Base-by-base conservation (phyloP, 1,140 invertebrate species). In the Calosoma granatense region DNA sequence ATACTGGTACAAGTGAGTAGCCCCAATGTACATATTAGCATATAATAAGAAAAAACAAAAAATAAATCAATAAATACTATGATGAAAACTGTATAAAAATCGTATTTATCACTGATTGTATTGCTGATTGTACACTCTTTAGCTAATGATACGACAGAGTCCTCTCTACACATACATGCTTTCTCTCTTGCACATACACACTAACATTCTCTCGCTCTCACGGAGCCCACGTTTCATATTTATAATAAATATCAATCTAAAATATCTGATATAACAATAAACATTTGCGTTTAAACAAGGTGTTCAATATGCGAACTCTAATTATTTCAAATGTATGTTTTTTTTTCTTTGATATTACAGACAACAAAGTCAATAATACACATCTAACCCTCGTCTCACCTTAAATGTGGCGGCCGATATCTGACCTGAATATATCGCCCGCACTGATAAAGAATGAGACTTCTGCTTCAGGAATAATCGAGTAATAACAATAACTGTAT, bases 51-150 rank as follows among this genome's bases (percentile, higher is more conserved):
- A n/a, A n/a, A n/a, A n/a, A n/a, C n/a, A n/a, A n/a, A n/a, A n/a
- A n/a, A n/a, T n/a, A n/a, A n/a, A n/a, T n/a, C n/a, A n/a, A n/a
- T n/a, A n/a, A 47, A 47, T 17, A 47, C 54, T 54, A 52, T 11
- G 43, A 21, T 19, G 2, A 54, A 53, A 14, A 2, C 22, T 51
- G 20, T 26, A 30, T 15, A 52, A 39, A 3, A 21, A 22, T 57
- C 19, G 39, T 23, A 15, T 15, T 59, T n/a, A 9, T 20, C 43
- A 11, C 51, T 39, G 19, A 53, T 54, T 22, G 12, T 51, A 14
- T 36, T 54, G 53, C 39, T 56, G 1, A 20, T 41, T 41, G 30
- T 3, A 6, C n/a, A 43, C n/a, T 56, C 19, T 56, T 43, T 26
- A n/a, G n/a, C n/a, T n/a, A n/a, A n/a, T n/a, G n/a, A n/a, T n/a